phyloP scores from a whole-genome alignment of 2,797 vertebrate species.

The Potorous gilbertii region DNA sequence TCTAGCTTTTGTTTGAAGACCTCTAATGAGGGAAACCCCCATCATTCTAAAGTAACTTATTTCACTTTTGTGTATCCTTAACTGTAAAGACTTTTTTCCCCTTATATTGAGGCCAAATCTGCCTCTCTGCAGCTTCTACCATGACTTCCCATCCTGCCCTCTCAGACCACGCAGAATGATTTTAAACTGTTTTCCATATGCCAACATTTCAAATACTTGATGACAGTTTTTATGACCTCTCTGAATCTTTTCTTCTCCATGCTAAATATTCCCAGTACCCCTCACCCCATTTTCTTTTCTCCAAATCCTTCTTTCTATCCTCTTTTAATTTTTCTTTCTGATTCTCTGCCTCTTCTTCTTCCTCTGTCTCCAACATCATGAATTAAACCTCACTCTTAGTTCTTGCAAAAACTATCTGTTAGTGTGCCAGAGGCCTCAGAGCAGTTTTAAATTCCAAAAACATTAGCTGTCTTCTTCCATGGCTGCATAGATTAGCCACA shows the following conservation, averaged over 20 bases:
- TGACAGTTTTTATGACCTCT: background rate
- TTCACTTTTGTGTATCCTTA: background rate
- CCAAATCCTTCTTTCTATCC: background rate
- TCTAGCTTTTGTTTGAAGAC: background rate
- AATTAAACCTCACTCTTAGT: constrained; percentile 53
- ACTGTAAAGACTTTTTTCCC: background rate
- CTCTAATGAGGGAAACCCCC: background rate
- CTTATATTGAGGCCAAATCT: background rate
- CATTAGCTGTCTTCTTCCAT: constrained; percentile 34
- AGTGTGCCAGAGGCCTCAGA: constrained; percentile 41
- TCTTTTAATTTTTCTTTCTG: constrained; percentile 18
- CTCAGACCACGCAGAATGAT: background rate
- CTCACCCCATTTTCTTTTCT: background rate
- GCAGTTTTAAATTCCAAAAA: constrained; percentile 35
- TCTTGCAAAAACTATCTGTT: constrained; percentile 50
- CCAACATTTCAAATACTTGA: background rate
- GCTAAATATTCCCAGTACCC: background rate
- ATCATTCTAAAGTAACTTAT: background rate
- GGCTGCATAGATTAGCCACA: constrained; percentile 8
- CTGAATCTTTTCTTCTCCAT: background rate
- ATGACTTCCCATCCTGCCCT: background rate
- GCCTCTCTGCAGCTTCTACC: background rate
- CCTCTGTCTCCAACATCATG: constrained; percentile 27
- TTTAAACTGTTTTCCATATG: background rate
- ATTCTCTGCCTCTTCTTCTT: constrained; percentile 26